Conservation (phyloP, 1,140 invertebrate genomes). For the Lepidurus apus region DNA sequence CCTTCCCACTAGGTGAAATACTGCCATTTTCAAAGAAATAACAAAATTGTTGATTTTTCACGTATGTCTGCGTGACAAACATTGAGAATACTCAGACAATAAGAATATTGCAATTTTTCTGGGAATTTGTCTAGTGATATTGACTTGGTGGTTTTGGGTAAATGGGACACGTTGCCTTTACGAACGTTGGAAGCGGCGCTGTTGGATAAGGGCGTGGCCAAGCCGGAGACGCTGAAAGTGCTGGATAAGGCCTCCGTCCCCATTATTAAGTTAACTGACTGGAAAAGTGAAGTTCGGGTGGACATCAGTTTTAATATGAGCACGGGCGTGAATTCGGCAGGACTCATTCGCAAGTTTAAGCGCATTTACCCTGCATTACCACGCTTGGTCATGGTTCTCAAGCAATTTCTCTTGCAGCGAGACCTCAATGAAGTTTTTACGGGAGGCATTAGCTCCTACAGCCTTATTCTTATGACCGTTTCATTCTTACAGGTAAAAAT, state of each 20-base stretch:
- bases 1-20: slow-evolving; percentile 72
- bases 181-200: slow-evolving; percentile 84
- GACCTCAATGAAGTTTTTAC: slow-evolving; percentile 99
- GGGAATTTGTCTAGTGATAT: slow-evolving; percentile 71
- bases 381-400: slow-evolving; percentile 92
- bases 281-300: slow-evolving; percentile 83
- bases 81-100: slow-evolving; percentile 14
- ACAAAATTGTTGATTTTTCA: background rate
- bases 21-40: slow-evolving; percentile 15
- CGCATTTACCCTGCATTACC: slow-evolving; percentile 72
- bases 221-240: slow-evolving; percentile 83
- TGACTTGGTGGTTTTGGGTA: slow-evolving; percentile 91
- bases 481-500: slow-evolving; percentile 82
- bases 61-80: background rate
- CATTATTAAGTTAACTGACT: slow-evolving; percentile 95
- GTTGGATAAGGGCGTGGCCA: slow-evolving; percentile 78
- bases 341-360: slow-evolving; percentile 84
- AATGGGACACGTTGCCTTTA: slow-evolving; percentile 86
- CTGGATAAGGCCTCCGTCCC: slow-evolving; percentile 95
- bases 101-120: background rate
- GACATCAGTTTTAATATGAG: slow-evolving; percentile 99
- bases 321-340: slow-evolving; percentile 89
- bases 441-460: slow-evolving; percentile 97
- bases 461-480: slow-evolving; percentile 95
- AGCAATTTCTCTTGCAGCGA: slow-evolving; percentile 93